Evolutionary conservation across 1,140 invertebrate species (phyloP).

Genomic region (Mylabris phalerata): DNA sequence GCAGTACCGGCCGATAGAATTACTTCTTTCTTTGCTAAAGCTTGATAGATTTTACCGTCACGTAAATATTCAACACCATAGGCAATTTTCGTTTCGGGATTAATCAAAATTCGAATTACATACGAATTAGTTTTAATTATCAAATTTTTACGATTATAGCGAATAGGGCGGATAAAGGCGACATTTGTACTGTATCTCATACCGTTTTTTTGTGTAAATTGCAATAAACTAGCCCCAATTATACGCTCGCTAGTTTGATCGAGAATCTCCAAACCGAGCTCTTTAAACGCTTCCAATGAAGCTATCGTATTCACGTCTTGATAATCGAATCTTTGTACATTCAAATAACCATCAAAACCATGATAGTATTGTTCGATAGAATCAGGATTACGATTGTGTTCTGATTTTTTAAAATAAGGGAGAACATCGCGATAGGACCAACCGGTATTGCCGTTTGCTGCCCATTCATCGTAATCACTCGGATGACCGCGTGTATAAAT

Average conservation of each 20-base stretch:
- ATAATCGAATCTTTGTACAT: slow-evolving; percentile 56
- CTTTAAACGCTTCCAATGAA: slow-evolving; percentile 52
- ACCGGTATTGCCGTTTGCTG: slow-evolving; percentile 40
- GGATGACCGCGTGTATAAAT: slow-evolving; percentile 50
- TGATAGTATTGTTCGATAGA: slow-evolving; percentile 50
- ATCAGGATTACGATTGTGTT: slow-evolving; percentile 46
- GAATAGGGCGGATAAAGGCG: slow-evolving; percentile 66
- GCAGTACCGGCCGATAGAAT: slow-evolving; percentile 64
- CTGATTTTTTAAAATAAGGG: slow-evolving; percentile 49
- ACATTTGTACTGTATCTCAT: slow-evolving; percentile 61
- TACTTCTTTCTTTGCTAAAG: slow-evolving; percentile 59
- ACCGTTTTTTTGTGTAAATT: slow-evolving; percentile 54
- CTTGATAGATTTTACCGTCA: slow-evolving; percentile 44
- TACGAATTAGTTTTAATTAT: slow-evolving; percentile 60
- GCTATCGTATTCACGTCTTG: slow-evolving; percentile 49
- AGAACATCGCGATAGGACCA: slow-evolving; percentile 50
- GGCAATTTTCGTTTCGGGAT: slow-evolving; percentile 58
- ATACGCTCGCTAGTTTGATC: slow-evolving; percentile 52
- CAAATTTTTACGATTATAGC: slow-evolving; percentile 62
- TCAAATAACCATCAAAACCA: slow-evolving; percentile 50
- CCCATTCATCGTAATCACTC: slow-evolving; percentile 50
- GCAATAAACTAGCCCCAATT: slow-evolving; percentile 52
- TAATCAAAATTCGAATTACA: slow-evolving; percentile 66
- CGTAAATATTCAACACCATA: slow-evolving; percentile 59
- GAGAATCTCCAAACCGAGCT: slow-evolving; percentile 48